Percentiles rank a stretch among this genome's conserved stretches.
These are phyloP conservation scores for Trematomus loennbergii DNA, from an alignment of 2,113 vertebrate genomes.

Conservation along the genomic window DNA sequence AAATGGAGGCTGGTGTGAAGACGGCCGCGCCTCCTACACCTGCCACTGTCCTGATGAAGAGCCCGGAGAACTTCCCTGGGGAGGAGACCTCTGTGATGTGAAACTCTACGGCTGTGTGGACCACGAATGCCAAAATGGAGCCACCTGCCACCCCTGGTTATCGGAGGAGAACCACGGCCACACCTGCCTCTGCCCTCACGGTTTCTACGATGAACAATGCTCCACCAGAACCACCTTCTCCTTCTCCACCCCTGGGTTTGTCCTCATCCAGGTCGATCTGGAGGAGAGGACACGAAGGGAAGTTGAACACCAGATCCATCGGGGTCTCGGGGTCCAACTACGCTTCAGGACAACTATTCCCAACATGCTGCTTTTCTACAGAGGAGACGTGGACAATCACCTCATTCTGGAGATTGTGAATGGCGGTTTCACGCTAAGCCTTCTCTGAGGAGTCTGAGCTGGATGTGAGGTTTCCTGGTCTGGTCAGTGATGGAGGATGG, in stretches of 20 bases:
- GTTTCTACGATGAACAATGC: conserved; percentile 88
- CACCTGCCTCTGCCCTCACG: conserved; percentile 88
- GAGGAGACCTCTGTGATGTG: conserved; percentile 88
- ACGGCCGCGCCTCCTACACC: conserved; percentile 86
- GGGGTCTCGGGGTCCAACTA: conserved; percentile 72
- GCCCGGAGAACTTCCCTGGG: conserved; percentile 84
- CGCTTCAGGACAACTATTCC: conserved; percentile 91
- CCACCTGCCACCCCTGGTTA: conserved; percentile 89
- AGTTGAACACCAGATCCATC: conserved; percentile 12
- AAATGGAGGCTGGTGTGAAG: conserved; percentile 90
- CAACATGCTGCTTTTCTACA: conserved; percentile 84
- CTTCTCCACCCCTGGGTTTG: conserved; percentile 82
- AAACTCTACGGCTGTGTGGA: conserved; percentile 87
- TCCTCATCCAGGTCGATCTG: conserved; percentile 76
- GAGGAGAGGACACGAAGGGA: conserved; percentile 70
- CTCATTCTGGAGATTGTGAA: conserved; percentile 86
- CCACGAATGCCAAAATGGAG: conserved; percentile 88
- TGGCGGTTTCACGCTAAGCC: conserved; percentile 78
- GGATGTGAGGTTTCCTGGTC: conserved; percentile 57
- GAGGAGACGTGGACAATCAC: conserved; percentile 75
- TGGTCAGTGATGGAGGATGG: conserved; percentile 89
- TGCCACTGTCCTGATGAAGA: conserved; percentile 86
- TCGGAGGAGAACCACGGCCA: conserved; percentile 82
- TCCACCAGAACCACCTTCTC: conserved; percentile 93
- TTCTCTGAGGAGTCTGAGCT: conserved; percentile 67